phyloP scores from a whole-genome alignment of 2,113 vertebrate genomes.

The Podarcis raffonei region DNA sequence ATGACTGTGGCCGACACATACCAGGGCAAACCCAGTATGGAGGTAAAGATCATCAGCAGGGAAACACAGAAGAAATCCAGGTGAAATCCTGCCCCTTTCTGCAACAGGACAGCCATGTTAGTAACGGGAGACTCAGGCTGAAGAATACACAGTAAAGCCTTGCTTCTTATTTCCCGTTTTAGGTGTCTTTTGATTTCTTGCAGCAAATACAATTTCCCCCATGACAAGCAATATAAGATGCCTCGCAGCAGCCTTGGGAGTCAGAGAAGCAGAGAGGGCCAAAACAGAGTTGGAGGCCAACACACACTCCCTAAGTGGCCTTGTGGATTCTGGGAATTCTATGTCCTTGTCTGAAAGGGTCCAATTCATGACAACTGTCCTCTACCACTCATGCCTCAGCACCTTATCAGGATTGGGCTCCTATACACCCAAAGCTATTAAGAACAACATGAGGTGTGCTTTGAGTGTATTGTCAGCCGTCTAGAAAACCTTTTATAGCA shows the following conservation, averaged over 20 bases:
- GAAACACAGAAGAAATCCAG: slow-evolving; percentile 83
- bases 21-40: slow-evolving; percentile 79
- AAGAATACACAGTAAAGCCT: neutral
- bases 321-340: neutral
- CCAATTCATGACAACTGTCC: neutral
- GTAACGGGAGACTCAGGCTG: neutral
- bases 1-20: slow-evolving; percentile 82
- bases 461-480: neutral
- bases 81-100: slow-evolving; percentile 85
- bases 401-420: neutral
- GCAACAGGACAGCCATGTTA: neutral
- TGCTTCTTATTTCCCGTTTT: neutral
- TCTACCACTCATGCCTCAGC: neutral
- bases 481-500: neutral
- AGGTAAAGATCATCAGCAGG: slow-evolving; percentile 74
- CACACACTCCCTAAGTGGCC: neutral
- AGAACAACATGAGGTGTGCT: neutral
- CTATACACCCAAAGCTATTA: neutral
- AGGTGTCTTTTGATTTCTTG: neutral
- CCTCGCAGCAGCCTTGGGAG: neutral
- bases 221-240: no score
- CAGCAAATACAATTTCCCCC: neutral
- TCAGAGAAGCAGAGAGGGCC: neutral
- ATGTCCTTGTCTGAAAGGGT: neutral
- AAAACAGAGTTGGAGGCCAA: neutral